Evolutionary conservation across 2,797 vertebrate species (phyloP), one percentile per base, ranked within the genome.

Genomic region (Sebastes ruberrimus): DNA sequence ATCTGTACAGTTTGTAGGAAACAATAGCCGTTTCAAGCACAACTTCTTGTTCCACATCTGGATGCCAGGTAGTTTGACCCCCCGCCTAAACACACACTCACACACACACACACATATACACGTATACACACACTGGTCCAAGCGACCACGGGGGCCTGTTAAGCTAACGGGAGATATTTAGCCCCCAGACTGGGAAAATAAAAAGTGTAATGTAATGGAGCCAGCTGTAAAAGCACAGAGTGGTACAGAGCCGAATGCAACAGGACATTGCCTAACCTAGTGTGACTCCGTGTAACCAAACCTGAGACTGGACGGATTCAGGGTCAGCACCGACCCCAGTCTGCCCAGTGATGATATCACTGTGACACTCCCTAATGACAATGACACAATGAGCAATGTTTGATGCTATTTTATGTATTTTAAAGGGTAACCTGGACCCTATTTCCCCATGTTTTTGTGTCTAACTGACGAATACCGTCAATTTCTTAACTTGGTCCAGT

Each of bases 171-270:
- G 87, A 89, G 90, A 93, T 89, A 89, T 95, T 95, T 94, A 91
- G 89, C 81, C 89, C 79, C 71, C 89, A 88, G 90, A 84, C 86
- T 86, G 83, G 90, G 94, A 91, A 95, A 95, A 95, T 95, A 94
- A 95, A 94, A 85, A 86, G 88, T 77, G 88, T 93, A 92, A 87
- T 89, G 91, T 93, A 94, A 95, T 94, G 88, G 88, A 88, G 76
- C 76, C 89, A 93, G 90, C 94, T 92, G 93, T 94, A 89, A 95
- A 95, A 94, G 91, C 90, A 93, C 83, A 89, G 80, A 84, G 77
- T 86, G 85, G 84, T 76, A 88, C 78, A 89, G 80, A 79, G 57
- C 76, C 16, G 63, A 92, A 84, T 82, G 67, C 70, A 90, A n/a
- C 78, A 64, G 73, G 70, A 81, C 83, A 11, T 38, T 70, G 25